These are phyloP conservation scores for Xerus rutilus DNA, from an alignment of 2,797 vertebrate species.

Conservation along the genomic window DNA sequence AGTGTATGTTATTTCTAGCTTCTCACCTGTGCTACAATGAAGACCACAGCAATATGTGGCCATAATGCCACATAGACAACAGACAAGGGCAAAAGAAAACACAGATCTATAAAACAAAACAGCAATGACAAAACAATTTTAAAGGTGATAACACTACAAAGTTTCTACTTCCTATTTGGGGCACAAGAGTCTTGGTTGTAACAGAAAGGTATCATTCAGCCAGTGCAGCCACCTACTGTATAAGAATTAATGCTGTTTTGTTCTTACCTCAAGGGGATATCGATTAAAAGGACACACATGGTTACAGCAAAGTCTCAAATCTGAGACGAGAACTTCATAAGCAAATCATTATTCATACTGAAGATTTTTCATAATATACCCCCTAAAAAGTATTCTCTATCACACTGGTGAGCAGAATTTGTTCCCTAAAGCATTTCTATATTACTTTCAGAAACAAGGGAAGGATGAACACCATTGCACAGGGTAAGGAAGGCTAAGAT, in stretches of 20 bases:
- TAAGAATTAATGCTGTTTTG: background rate
- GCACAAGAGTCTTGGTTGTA: background rate
- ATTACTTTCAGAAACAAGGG: background rate
- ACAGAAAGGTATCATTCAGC: background rate
- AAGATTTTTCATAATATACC: background rate
- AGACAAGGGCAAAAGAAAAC: background rate
- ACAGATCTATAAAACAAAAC: background rate
- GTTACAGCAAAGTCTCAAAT: background rate
- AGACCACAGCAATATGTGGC: background rate
- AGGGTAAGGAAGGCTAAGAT: background rate
- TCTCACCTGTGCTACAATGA: background rate
- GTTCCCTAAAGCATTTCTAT: background rate
- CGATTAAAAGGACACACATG: background rate
- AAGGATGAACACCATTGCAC: background rate
- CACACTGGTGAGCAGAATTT: background rate
- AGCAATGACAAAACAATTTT: background rate
- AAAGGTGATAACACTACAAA: background rate
- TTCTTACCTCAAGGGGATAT: background rate
- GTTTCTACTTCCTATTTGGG: background rate
- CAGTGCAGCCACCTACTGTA: background rate
- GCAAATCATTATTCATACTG: background rate
- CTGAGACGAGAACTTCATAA: background rate
- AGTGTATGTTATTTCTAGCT: background rate
- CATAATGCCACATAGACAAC: background rate
- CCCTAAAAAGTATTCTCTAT: background rate